Conservation (phyloP, 1,140 invertebrate species). For the Neocloeon triangulifer region DNA sequence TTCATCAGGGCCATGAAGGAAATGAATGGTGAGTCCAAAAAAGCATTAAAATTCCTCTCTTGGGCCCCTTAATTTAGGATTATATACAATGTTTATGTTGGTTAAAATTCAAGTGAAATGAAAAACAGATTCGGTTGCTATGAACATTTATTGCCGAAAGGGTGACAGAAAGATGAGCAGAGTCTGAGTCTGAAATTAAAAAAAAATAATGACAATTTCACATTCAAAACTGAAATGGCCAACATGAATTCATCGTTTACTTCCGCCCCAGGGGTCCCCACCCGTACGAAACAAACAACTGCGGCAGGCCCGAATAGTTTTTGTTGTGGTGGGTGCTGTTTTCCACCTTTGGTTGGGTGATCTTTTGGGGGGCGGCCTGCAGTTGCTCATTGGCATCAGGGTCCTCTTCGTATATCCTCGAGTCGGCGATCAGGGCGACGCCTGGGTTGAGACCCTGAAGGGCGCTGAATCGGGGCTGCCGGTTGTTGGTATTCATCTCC, state of each 20-base stretch:
- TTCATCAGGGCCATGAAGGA: conserved; percentile 97
- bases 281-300: conserved; percentile 24
- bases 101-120: too few species aligned
- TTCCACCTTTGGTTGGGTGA: conserved; percentile 7
- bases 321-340: conserved; percentile 11
- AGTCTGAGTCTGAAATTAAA: too few species aligned
- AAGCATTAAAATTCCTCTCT: too few species aligned
- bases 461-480: not conserved
- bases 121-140: too few species aligned
- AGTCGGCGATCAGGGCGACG: not conserved
- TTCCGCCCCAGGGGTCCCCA: conserved; percentile 22
- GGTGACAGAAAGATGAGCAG: too few species aligned
- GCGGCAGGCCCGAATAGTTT: conserved; percentile 22
- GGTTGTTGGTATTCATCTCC: too few species aligned
- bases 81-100: too few species aligned
- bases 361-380: not conserved
- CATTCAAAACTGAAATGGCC: not conserved
- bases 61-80: too few species aligned
- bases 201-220: too few species aligned
- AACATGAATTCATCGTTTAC: not conserved
- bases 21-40: conserved; percentile 63
- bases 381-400: not conserved
- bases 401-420: not conserved
- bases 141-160: too few species aligned
- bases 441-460: not conserved